Conservation (phyloP, 2,797 vertebrate species). For the Halcyon leucocephala region DNA sequence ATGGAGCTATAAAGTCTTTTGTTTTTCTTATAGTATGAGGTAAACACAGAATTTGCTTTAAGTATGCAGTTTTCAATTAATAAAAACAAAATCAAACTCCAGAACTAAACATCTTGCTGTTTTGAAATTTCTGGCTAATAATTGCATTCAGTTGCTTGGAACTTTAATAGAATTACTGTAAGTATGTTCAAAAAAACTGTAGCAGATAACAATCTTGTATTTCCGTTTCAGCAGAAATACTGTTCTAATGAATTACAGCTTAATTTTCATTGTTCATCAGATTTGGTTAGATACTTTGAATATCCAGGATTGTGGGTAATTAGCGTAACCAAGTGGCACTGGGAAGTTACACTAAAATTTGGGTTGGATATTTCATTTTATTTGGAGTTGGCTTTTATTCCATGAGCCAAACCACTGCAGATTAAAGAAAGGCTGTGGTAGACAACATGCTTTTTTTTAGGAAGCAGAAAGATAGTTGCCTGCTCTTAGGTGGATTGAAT, state of each 20-base stretch:
- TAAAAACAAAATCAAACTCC: neutral
- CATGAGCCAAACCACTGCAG: neutral
- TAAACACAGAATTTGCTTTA: neutral
- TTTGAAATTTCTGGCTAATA: neutral
- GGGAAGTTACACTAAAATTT: neutral
- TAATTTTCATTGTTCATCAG: neutral
- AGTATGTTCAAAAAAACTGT: neutral
- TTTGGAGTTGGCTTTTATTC: neutral
- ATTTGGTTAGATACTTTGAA: neutral
- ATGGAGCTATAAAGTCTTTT: neutral
- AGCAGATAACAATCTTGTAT: neutral
- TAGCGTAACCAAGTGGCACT: neutral
- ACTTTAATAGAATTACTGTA: neutral
- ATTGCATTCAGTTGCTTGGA: neutral
- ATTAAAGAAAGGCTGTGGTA: neutral
- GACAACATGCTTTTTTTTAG: neutral
- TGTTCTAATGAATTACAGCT: neutral
- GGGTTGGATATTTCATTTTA: neutral
- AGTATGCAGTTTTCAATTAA: neutral
- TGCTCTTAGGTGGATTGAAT: neutral
- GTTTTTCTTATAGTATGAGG: neutral
- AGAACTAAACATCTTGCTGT: neutral
- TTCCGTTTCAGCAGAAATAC: neutral
- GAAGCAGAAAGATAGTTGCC: neutral
- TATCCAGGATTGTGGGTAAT: neutral